Conservation (phyloP, 2,113 vertebrate genomes). For the Xyrauchen texanus region DNA sequence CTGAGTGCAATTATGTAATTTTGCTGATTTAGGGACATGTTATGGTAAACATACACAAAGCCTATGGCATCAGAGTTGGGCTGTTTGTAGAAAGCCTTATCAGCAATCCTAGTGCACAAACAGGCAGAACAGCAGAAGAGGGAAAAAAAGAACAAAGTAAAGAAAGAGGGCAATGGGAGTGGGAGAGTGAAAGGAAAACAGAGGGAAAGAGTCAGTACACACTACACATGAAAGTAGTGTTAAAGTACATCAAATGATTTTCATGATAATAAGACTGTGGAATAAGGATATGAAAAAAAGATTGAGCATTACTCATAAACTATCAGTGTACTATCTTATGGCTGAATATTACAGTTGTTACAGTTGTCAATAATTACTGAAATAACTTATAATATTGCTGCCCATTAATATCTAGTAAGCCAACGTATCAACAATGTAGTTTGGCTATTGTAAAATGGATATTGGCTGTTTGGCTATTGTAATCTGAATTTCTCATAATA, state of each 20-base stretch:
- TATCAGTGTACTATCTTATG: no score
- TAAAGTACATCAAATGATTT: not conserved
- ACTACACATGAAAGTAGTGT: conserved; percentile 36
- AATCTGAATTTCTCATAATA: no score
- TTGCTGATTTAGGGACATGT: not conserved
- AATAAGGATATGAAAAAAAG: no score
- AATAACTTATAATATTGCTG: no score
- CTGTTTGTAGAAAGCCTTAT: conserved; percentile 99
- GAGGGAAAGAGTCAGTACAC: conserved; percentile 32
- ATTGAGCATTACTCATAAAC: no score
- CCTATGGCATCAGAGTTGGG: conserved; percentile 96
- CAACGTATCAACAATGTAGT: no score
- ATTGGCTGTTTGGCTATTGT: no score
- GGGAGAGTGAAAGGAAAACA: conserved; percentile 26
- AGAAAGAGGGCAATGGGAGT: conserved; percentile 14
- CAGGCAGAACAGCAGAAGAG: conserved; percentile 66
- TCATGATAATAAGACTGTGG: not conserved
- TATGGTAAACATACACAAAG: conserved; percentile 89
- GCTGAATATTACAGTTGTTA: no score
- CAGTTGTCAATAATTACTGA: no score
- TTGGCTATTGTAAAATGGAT: no score
- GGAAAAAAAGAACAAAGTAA: conserved; percentile 71
- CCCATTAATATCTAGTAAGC: no score
- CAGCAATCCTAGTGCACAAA: conserved; percentile 89
- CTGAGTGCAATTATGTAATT: not conserved